Base-by-base conservation (phyloP, 2,888 invertebrate species). In the Sinopyrophorus schimmeli region DNA sequence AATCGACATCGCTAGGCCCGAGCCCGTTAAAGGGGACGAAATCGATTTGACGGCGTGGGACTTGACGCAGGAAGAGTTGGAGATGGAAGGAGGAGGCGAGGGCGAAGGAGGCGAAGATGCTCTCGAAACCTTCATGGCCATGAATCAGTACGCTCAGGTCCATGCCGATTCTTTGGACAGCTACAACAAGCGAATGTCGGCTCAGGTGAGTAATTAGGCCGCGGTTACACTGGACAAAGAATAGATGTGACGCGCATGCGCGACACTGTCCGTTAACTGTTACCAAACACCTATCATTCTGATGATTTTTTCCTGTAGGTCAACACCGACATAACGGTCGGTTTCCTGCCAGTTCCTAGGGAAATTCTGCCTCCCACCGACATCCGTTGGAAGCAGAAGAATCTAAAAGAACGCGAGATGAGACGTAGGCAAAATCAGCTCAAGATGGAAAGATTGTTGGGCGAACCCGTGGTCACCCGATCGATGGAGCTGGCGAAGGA, bases 401-500 rank as follows among this genome's bases (percentile, higher is more conserved):
- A 43, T 10, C 9, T 41, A 3, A 42, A 47, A 32, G 31, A 42
- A 15, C 16, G 16, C 11, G 35, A 51, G 3, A 9, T 34, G 11
- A 20, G 15, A 11, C 17, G 17, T 21, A 28, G 15, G 16, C 11
- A 35, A 2, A 17, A 38, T 5, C 21, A 10, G 17, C 15, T 24
- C 3, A 18, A 16, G 1, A 15, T 28, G 7, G 26, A 31, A 11
- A 12, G 17, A 1, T 9, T 23, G 7, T 5, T 24, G 5, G 40
- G 26, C 4, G 64, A 63, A 37, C 62, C 63, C 0, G 59, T 58
- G 12, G 56, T 68, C 2, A 72, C 71, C 0, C 61, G 66, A 39
- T 70, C 69, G 1, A 57, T 80, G 31, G 84, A 86, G 59, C 65
- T 84, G 4, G 58, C 64, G 0, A 75, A 80, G 30, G 78, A 77